Percentiles rank a stretch among this genome's conserved stretches.
Conservation (phyloP, 2,113 vertebrate genomes). For the Pheucticus melanocephalus region DNA sequence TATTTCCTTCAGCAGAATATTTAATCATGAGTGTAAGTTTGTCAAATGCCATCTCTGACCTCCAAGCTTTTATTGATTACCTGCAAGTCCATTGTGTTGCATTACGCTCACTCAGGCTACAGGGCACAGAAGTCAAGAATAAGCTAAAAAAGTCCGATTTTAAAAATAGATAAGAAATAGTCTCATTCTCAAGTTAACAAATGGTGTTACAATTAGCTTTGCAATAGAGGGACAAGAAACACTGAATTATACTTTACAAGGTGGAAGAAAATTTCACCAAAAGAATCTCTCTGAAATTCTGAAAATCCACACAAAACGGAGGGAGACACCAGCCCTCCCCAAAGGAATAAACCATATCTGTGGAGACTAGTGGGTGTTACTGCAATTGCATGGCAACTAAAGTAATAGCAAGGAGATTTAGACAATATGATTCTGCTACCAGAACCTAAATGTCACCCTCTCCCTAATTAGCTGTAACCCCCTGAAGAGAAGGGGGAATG, state of each 20-base stretch:
- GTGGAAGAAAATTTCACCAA: background rate
- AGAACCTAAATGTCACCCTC: background rate
- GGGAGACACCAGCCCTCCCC: background rate
- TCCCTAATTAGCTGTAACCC: background rate
- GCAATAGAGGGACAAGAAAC: background rate
- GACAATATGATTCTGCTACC: background rate
- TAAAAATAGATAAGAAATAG: slow-evolving; percentile 42
- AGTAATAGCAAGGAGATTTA: background rate
- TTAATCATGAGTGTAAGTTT: slow-evolving; percentile 56
- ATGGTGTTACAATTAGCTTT: background rate
- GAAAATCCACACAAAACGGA: background rate
- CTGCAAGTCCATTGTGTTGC: slow-evolving; percentile 61
- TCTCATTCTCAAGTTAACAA: background rate
- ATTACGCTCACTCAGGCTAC: slow-evolving; percentile 43
- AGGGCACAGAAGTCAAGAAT: slow-evolving; percentile 11
- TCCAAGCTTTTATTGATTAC: slow-evolving; percentile 69
- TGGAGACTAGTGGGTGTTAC: background rate
- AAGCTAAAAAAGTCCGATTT: slow-evolving; percentile 32
- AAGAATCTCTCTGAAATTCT: slow-evolving; percentile 5
- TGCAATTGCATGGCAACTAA: slow-evolving; percentile 6
- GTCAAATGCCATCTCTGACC: slow-evolving; percentile 63
- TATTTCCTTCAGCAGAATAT: slow-evolving; percentile 61
- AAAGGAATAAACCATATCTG: slow-evolving; percentile 4
- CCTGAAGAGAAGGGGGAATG: background rate
- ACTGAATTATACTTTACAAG: background rate